These are phyloP conservation scores for Ammodytes marinus DNA, from an alignment of 2,113 vertebrate genomes.

Conservation along the genomic window DNA sequence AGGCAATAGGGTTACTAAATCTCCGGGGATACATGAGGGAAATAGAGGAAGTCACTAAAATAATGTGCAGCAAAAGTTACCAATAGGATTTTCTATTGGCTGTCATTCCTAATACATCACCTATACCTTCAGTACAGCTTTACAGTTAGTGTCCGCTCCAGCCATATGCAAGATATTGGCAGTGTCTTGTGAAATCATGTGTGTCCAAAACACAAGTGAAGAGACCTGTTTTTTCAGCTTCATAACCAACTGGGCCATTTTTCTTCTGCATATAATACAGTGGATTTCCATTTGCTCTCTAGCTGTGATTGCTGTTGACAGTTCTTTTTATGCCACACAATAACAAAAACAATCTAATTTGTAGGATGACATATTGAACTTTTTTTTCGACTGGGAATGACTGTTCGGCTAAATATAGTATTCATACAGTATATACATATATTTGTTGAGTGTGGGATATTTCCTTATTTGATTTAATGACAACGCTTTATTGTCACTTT, in stretches of 20 bases:
- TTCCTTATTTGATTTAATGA: no score
- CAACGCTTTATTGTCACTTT: not conserved
- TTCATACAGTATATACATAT: no score
- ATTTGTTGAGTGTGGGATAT: no score
- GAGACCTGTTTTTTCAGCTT: not conserved
- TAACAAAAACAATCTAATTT: no score
- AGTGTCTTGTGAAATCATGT: not conserved
- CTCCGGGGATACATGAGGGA: not conserved
- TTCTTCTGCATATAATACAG: not conserved
- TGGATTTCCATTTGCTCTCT: not conserved
- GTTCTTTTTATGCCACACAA: no score
- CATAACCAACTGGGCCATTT: not conserved
- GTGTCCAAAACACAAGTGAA: not conserved
- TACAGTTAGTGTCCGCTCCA: not conserved
- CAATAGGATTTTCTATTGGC: not conserved
- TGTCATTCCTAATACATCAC: constrained; percentile 3
- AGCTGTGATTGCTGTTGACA: not conserved
- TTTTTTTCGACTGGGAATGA: no score
- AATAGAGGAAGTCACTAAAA: not conserved
- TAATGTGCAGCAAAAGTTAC: not conserved
- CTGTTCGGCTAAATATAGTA: no score
- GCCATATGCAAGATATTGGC: not conserved
- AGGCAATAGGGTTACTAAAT: no score
- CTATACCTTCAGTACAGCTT: not conserved
- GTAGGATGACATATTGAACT: no score